Percentiles rank a stretch among this genome's conserved stretches.
Evolutionary conservation across 2,888 invertebrate species (phyloP).

Genomic region (Allolobophora icterica): DNA sequence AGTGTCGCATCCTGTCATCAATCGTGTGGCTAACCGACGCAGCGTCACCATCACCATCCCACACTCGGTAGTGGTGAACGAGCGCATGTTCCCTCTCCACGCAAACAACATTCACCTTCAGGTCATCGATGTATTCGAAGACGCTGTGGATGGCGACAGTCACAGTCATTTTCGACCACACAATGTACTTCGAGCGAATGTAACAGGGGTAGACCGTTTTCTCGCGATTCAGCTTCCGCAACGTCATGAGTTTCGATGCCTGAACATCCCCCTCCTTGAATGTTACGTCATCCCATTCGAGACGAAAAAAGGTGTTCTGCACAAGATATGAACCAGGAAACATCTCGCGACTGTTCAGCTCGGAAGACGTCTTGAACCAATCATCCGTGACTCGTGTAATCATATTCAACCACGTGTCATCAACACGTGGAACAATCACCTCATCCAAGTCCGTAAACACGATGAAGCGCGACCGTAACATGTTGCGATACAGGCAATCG

Average conservation of each 20-base stretch:
- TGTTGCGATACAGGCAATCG: slow-evolving; percentile 48
- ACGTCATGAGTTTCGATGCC: slow-evolving; percentile 46
- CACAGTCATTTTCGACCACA: slow-evolving; percentile 32
- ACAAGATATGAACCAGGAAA: slow-evolving; percentile 83
- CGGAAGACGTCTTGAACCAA: not conserved
- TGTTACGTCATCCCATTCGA: slow-evolving; percentile 67
- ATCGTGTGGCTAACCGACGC: not conserved
- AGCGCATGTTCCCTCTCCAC: slow-evolving; percentile 32
- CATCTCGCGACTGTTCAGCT: not conserved
- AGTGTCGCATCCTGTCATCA: slow-evolving; percentile 29
- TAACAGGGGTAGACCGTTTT: slow-evolving; percentile 80
- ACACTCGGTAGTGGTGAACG: slow-evolving; percentile 37
- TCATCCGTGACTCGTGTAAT: not conserved
- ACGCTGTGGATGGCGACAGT: slow-evolving; percentile 38
- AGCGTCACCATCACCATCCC: not conserved
- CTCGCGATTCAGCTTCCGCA: slow-evolving; percentile 76
- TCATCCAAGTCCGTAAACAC: slow-evolving; percentile 48
- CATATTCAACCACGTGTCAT: slow-evolving; percentile 27
- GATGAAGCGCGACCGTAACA: slow-evolving; percentile 42
- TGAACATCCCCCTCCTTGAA: not conserved
- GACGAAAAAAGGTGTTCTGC: slow-evolving; percentile 83
- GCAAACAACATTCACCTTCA: not conserved
- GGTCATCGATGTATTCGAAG: slow-evolving; percentile 23
- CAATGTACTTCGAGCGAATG: slow-evolving; percentile 80
- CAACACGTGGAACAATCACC: slow-evolving; percentile 40